Base-by-base conservation (phyloP, 2,113 vertebrate species). In the Corapipo altera region DNA sequence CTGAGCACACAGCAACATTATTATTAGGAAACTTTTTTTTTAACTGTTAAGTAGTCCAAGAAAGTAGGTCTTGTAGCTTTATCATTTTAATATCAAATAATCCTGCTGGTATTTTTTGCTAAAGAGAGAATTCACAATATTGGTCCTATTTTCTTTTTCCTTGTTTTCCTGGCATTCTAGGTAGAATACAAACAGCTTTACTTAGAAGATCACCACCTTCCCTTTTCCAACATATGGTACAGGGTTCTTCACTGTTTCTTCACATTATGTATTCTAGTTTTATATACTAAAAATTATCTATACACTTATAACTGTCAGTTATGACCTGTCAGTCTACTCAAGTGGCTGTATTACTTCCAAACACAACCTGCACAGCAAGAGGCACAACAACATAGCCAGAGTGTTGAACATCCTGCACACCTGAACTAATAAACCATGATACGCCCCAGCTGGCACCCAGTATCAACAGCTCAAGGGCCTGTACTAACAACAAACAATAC, bases 291-390 rank as follows among this genome's bases (percentile, higher is more conserved):
- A 54, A 49, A 27, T 32, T 48, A 85, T 21, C 20, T n/a, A 46
- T 27, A 77, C 0, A 0, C 13, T 71, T 71, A 5, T 55, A 75
- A 82, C 15, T 30, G 16, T 21, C 61, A 62, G 2, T 64, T 43
- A 64, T 12, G 26, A 85, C 59, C 14, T 55, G 35, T 23, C 66
- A 90, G 39, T 41, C 57, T 59, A 69, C 30, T 69, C 21, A 69
- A 82, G 23, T 7, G 21, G 32, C 78, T 86, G 5, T 24, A 59
- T n/a, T 46, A 35, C 71, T 85, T 85, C 54, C 62, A 85, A 79
- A 90, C 28, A 27, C 62, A 75, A 51, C 12, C 35, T 59, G 44
- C 27, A 35, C 0, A 80, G 49, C 44, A 86, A 91, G 35, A 84
- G 23, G 30, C 48, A 62, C 14, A 85, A 62, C 32, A 88, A 48